Evolutionary conservation across 2,797 vertebrate genomes (phyloP).

Genomic region (Myotis vivesi): DNA sequence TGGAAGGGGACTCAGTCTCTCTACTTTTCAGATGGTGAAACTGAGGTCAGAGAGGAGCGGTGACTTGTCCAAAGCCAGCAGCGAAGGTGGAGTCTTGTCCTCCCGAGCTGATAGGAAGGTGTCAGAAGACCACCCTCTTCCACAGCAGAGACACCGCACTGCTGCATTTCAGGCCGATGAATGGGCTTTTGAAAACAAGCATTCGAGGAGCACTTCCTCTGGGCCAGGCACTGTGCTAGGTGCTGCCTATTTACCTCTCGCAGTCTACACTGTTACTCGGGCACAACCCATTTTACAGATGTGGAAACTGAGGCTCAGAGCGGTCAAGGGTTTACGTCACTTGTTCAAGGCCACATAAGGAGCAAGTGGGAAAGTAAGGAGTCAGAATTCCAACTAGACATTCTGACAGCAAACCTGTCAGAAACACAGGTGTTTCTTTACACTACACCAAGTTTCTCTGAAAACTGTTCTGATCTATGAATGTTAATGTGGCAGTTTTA

Average conservation of each 20-base stretch:
- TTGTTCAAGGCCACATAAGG: not conserved
- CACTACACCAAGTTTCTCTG: not conserved
- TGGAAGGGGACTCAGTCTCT: not conserved
- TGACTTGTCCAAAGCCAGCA: not conserved
- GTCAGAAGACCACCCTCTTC: not conserved
- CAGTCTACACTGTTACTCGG: not conserved
- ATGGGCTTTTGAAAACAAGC: not conserved
- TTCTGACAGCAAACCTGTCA: not conserved
- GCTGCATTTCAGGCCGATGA: not conserved
- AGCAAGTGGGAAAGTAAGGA: not conserved
- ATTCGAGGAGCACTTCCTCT: not conserved
- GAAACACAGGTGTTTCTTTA: not conserved
- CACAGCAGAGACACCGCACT: rapidly evolving
- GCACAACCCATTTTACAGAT: not conserved
- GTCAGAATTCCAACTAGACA: not conserved
- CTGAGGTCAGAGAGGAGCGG: not conserved
- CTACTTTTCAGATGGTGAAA: not conserved
- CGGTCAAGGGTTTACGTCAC: not conserved
- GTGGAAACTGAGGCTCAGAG: not conserved
- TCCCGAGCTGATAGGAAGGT: rapidly evolving
- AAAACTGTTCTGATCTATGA: not conserved
- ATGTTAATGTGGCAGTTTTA: not conserved
- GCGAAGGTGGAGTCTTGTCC: not conserved
- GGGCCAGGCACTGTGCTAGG: not conserved
- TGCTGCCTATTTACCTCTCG: not conserved